Evolutionary conservation across 2,113 vertebrate genomes (phyloP).

Genomic region (Chaetura pelagica): DNA sequence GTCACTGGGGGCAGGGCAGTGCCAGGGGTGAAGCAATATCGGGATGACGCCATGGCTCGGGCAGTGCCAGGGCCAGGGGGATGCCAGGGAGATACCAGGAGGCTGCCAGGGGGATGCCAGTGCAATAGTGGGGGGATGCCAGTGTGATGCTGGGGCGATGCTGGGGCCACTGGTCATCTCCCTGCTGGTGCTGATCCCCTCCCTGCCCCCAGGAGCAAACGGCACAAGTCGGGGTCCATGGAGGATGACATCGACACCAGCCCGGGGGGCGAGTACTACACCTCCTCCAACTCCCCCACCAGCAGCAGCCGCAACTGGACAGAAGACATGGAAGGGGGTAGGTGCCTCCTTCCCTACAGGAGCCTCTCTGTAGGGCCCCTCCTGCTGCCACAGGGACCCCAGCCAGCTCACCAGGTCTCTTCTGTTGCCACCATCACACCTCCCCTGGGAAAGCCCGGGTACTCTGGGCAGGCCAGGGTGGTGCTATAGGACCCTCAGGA

Average conservation of each 20-base stretch:
- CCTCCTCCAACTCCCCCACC: slow-evolving; percentile 93
- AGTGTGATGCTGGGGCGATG: not conserved
- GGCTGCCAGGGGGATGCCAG: not conserved
- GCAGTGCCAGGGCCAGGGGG: fast-evolving
- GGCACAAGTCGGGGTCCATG: slow-evolving; percentile 96
- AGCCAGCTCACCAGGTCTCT: not conserved
- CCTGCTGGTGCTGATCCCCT: not conserved
- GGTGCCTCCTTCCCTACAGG: not conserved
- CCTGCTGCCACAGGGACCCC: not conserved
- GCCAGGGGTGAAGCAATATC: not conserved
- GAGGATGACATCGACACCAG: slow-evolving; percentile 95
- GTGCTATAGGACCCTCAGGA: not conserved
- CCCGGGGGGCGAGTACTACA: slow-evolving; percentile 94
- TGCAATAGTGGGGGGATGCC: fast-evolving
- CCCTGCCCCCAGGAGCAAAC: slow-evolving; percentile 86
- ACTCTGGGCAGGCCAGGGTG: fast-evolving
- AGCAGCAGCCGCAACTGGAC: slow-evolving; percentile 98
- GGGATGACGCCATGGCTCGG: not conserved
- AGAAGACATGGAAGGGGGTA: slow-evolving; percentile 98
- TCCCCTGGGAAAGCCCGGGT: not conserved
- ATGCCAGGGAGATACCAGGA: fast-evolving
- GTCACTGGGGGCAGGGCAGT: not conserved
- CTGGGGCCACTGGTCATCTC: fast-evolving
- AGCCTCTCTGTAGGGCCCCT: not conserved
- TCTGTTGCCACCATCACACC: fast-evolving